Conservation (phyloP, 2,888 invertebrate genomes). For the Furcula furcula region DNA sequence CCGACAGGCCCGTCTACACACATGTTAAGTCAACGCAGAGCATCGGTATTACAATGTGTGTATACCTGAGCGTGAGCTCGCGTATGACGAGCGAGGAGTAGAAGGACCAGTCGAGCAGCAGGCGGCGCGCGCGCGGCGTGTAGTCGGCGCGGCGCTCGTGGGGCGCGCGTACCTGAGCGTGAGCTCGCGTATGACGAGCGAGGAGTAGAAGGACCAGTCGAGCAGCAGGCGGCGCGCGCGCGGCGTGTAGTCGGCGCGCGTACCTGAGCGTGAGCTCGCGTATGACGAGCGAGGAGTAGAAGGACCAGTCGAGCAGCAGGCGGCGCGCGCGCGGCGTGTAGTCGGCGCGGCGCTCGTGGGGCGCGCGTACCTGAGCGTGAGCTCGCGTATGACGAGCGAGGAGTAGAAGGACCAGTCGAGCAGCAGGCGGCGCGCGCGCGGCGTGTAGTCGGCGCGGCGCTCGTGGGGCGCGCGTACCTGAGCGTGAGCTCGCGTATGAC, state of each 20-base stretch:
- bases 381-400: constrained; percentile 81
- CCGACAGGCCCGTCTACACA: no score
- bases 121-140: constrained; percentile 86
- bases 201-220: constrained; percentile 98
- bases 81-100: constrained; percentile 97
- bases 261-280: constrained; percentile 88
- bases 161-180: constrained; percentile 86
- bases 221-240: constrained; percentile 84
- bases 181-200: constrained; percentile 96
- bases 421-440: not conserved
- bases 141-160: constrained; percentile 86
- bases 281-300: constrained; percentile 98
- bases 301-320: constrained; percentile 98
- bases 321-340: constrained; percentile 90
- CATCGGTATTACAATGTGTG: no score
- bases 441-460: not conserved
- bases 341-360: constrained; percentile 84
- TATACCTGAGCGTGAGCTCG: constrained; percentile 85
- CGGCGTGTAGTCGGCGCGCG: not conserved
- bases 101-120: constrained; percentile 96
- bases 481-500: constrained; percentile 92
- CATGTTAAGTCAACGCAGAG: no score
- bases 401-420: constrained; percentile 54
- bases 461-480: not conserved
- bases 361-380: constrained; percentile 90